A percentile compares a stretch with the other conserved stretches of the same genome.
These are phyloP conservation scores for Stichopus horrens DNA, from an alignment of 53 echinoderm and acorn worm species.

Conservation along the genomic window DNA sequence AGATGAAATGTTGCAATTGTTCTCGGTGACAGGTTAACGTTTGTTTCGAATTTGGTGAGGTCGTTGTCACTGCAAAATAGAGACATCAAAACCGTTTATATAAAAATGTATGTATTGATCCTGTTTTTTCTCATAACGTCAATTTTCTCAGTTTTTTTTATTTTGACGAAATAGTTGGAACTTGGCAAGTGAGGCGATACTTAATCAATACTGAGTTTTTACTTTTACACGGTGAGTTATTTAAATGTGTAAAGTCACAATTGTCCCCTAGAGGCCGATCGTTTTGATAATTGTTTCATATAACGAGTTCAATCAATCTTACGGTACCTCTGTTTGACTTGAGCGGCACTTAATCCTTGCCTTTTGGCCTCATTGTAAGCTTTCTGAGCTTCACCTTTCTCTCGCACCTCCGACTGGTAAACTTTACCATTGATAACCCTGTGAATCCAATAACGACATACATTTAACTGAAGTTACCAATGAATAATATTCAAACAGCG, in stretches of 20 bases:
- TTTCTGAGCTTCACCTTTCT: slow-evolving; percentile 79
- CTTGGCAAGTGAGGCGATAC: too few relatives aligned
- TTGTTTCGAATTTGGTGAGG: slow-evolving; percentile 58
- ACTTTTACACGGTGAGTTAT: too few relatives aligned
- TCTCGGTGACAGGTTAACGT: slow-evolving; percentile 69
- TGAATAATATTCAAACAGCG: neutral
- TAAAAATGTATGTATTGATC: too few relatives aligned
- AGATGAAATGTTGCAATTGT: slow-evolving; percentile 66
- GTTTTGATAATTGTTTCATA: too few relatives aligned
- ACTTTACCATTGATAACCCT: slow-evolving; percentile 68
- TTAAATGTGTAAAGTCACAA: too few relatives aligned
- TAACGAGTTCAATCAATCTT: too few relatives aligned
- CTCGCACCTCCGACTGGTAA: slow-evolving; percentile 65
- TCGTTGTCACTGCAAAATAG: slow-evolving; percentile 22
- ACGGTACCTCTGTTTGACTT: slow-evolving; percentile 61
- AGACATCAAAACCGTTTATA: neutral
- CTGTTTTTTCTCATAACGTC: too few relatives aligned
- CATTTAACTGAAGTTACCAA: neutral
- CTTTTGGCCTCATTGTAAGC: slow-evolving; percentile 72
- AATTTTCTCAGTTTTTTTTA: too few relatives aligned
- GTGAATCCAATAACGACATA: neutral
- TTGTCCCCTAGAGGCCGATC: too few relatives aligned
- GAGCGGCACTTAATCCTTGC: slow-evolving; percentile 79
- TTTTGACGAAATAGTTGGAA: too few relatives aligned
- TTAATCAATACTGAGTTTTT: too few relatives aligned